These are phyloP conservation scores for Camponotus floridanus DNA, from an alignment of 1,140 invertebrate species.

Conservation along the genomic window DNA sequence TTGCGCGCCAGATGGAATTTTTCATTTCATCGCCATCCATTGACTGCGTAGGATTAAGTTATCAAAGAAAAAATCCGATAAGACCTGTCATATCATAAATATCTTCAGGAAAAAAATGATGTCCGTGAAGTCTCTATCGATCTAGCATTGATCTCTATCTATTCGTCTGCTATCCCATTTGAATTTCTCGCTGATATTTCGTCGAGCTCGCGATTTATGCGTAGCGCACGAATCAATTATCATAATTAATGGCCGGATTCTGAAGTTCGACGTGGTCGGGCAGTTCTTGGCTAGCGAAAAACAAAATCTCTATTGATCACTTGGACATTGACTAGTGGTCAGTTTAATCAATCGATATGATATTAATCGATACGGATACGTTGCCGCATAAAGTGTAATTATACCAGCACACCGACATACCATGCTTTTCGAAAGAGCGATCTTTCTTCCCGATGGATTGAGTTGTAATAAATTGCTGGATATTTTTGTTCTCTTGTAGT, in stretches of 20 bases:
- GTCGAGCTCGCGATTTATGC: conserved; percentile 40
- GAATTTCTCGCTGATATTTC: conserved; percentile 25
- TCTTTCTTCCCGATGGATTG: conserved; percentile 6
- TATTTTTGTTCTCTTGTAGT: conserved; percentile 19
- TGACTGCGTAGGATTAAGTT: conserved; percentile 12
- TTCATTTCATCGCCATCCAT: background rate
- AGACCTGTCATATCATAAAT: conserved; percentile 18
- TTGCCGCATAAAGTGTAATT: conserved; percentile 61
- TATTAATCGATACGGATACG: conserved; percentile 71
- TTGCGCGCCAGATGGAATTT: background rate
- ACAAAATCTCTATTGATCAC: conserved; percentile 70
- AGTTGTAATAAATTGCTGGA: conserved; percentile 6
- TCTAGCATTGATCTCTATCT: background rate
- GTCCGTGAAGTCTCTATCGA: conserved; percentile 8
- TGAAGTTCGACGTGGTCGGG: conserved; percentile 25
- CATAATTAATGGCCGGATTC: conserved; percentile 70
- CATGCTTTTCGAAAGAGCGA: conserved; percentile 30
- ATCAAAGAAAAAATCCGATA: conserved; percentile 27
- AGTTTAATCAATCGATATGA: conserved; percentile 73
- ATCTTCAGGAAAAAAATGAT: background rate
- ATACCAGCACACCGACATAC: conserved; percentile 30
- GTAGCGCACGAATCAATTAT: conserved; percentile 67
- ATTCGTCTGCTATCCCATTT: background rate
- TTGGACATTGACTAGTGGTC: conserved; percentile 57
- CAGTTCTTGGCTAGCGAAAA: conserved; percentile 45